Percentiles rank a stretch among this genome's conserved stretches.
These are phyloP conservation scores for Chironomus tentans DNA, from an alignment of 2,888 invertebrate genomes.

Conservation along the genomic window DNA sequence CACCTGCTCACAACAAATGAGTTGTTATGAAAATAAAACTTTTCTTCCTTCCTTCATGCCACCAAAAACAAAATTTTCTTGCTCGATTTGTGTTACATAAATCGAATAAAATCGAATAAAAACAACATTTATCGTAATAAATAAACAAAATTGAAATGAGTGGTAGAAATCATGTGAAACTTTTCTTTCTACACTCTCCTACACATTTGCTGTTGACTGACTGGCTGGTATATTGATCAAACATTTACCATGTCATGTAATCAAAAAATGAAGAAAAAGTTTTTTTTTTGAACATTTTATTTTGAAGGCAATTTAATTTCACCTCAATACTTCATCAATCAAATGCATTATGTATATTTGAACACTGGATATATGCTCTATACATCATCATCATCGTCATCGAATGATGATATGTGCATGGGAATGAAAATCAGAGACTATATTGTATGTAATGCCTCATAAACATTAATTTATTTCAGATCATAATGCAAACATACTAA, in stretches of 20 bases:
- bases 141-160: too few relatives aligned
- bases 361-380: too few relatives aligned
- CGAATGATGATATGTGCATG: too few relatives aligned
- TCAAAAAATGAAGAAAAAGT: background rate
- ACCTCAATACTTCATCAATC: background rate
- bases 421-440: too few relatives aligned
- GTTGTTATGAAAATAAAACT: too few relatives aligned
- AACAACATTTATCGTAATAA: background rate
- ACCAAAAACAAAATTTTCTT: background rate
- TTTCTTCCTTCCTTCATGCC: background rate
- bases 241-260: conserved; percentile 22
- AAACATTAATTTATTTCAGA: too few relatives aligned
- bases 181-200: background rate
- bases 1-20: too few relatives aligned
- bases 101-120: conserved; percentile 14
- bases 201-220: background rate
- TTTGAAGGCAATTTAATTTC: background rate
- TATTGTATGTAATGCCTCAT: too few relatives aligned
- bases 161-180: background rate
- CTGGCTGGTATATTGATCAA: conserved; percentile 16
- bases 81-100: conserved; percentile 1
- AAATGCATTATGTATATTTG: too few relatives aligned
- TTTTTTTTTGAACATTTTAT: background rate
- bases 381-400: too few relatives aligned
- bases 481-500: too few relatives aligned